phyloP scores from a whole-genome alignment of 2,113 vertebrate species.

The Poeciliopsis turrubarensis region DNA sequence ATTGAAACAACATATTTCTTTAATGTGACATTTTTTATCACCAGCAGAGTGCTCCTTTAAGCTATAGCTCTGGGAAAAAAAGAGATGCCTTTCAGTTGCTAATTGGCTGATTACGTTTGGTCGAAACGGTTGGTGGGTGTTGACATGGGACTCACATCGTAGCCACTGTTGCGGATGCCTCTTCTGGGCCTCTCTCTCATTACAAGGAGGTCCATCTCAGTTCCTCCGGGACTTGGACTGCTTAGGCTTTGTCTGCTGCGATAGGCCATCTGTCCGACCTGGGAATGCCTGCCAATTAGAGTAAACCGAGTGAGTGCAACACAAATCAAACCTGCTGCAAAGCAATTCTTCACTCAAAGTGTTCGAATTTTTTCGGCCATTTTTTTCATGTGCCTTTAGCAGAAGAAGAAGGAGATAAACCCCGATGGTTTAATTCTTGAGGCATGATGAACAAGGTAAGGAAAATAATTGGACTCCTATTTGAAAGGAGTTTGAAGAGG shows the following conservation, averaged over 20 bases:
- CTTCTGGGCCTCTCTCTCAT: slow-evolving; percentile 93
- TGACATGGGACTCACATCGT: slow-evolving; percentile 86
- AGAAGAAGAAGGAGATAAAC: slow-evolving; percentile 6
- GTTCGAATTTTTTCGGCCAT: slow-evolving; percentile 19
- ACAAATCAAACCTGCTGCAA: slow-evolving; percentile 32
- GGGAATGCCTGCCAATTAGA: slow-evolving; percentile 84
- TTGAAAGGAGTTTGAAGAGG: background rate
- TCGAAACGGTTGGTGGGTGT: background rate
- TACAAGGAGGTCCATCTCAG: slow-evolving; percentile 98
- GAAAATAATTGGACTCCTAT: background rate
- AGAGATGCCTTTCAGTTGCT: background rate
- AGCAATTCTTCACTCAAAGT: slow-evolving; percentile 24
- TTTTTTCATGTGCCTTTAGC: slow-evolving; percentile 19
- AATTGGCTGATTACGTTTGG: slow-evolving; percentile 1
- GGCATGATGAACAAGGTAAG: slow-evolving; percentile 9
- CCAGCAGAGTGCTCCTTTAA: background rate
- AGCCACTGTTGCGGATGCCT: slow-evolving; percentile 96
- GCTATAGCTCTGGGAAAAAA: background rate
- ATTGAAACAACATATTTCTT: too few species aligned
- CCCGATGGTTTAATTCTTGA: background rate
- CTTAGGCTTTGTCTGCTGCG: slow-evolving; percentile 97
- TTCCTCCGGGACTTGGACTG: slow-evolving; percentile 96
- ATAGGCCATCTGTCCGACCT: slow-evolving; percentile 87
- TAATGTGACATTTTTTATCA: background rate
- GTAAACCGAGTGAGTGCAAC: slow-evolving; percentile 34